These are phyloP conservation scores for Trachemys scripta DNA, from an alignment of 2,113 vertebrate genomes.

Conservation along the genomic window DNA sequence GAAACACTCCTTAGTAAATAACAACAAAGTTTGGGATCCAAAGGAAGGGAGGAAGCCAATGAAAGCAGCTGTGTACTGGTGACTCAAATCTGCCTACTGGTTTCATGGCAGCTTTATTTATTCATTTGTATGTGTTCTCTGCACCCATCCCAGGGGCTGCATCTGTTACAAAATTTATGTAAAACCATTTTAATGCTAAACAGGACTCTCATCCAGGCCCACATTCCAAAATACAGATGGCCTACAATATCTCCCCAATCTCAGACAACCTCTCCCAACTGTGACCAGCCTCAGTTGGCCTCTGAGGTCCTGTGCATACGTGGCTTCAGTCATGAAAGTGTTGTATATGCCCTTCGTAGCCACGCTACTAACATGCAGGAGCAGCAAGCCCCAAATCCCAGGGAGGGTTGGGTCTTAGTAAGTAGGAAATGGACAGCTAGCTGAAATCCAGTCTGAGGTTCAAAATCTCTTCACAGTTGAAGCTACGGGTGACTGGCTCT, in stretches of 20 bases:
- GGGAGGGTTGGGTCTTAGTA: neutral
- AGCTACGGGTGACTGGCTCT: neutral
- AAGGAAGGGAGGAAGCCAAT: neutral
- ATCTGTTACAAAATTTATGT: neutral
- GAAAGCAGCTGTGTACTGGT: neutral
- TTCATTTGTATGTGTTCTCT: neutral
- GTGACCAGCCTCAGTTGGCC: neutral
- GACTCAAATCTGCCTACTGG: neutral
- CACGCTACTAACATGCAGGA: rapidly evolving
- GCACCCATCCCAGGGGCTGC: neutral
- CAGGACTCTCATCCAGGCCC: neutral
- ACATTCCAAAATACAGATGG: neutral
- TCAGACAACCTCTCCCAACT: neutral
- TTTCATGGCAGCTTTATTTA: neutral
- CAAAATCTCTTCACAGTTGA: neutral
- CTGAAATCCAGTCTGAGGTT: neutral
- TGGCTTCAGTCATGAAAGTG: neutral
- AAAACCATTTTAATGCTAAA: neutral
- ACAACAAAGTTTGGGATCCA: neutral
- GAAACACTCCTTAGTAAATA: neutral
- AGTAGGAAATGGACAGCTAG: neutral
- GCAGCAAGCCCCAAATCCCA: neutral
- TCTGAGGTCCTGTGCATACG: neutral
- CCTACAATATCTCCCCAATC: neutral
- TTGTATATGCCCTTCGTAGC: neutral